Conservation (phyloP, 2,113 vertebrate genomes). For the human (Homo sapiens) region GRCh38 chr9:85680001-85680500, state of each 20-base stretch:
- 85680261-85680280: background rate
- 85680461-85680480: too few species aligned
- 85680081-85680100: background rate
- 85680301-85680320: too few species aligned
- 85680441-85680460: too few species aligned
- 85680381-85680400: too few species aligned
- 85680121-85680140: background rate
- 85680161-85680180: constrained; percentile 7
- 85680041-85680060: background rate
- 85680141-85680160: background rate
- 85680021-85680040: background rate
- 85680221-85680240: background rate
- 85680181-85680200: constrained; percentile 36
- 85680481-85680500: too few species aligned
- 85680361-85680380: too few species aligned
- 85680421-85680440: too few species aligned
- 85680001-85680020: background rate
- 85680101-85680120: background rate
- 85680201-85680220: background rate
- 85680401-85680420: too few species aligned
- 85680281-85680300: background rate
- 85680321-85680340: too few species aligned
- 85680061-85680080: background rate
- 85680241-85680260: background rate
- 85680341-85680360: too few species aligned